These are phyloP conservation scores for Lysandra coridon DNA, from an alignment of 2,888 invertebrate species.

Conservation along the genomic window DNA sequence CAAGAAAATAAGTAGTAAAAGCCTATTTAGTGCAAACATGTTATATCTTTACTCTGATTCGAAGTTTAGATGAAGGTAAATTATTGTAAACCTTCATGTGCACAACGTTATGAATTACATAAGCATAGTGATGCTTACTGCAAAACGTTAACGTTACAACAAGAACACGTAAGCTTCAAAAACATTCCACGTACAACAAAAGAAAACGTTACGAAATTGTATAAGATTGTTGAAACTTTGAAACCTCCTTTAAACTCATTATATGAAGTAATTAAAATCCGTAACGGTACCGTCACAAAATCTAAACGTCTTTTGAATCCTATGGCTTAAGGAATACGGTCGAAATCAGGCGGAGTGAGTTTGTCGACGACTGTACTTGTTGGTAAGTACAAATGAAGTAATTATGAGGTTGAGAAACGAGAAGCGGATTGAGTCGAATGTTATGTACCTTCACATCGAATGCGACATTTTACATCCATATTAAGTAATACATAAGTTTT, in stretches of 20 bases:
- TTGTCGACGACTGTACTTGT: not conserved
- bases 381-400: constrained; percentile 1
- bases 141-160: not conserved
- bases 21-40: no score
- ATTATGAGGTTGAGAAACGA: constrained; percentile 8
- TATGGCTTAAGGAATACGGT: not conserved
- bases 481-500: no score
- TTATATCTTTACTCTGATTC: no score
- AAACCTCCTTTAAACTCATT: not conserved
- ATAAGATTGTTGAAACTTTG: not conserved
- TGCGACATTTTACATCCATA: not conserved
- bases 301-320: not conserved
- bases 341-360: not conserved
- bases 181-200: not conserved
- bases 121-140: not conserved
- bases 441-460: not conserved
- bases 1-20: no score
- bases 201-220: not conserved
- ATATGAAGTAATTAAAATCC: constrained; percentile 3
- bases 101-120: not conserved
- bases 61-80: no score
- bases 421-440: not conserved
- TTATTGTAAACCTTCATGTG: no score
- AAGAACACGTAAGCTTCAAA: not conserved
- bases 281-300: not conserved